These are phyloP conservation scores for Trichogramma evanescens DNA, from an alignment of 2,888 invertebrate genomes.

Conservation along the genomic window DNA sequence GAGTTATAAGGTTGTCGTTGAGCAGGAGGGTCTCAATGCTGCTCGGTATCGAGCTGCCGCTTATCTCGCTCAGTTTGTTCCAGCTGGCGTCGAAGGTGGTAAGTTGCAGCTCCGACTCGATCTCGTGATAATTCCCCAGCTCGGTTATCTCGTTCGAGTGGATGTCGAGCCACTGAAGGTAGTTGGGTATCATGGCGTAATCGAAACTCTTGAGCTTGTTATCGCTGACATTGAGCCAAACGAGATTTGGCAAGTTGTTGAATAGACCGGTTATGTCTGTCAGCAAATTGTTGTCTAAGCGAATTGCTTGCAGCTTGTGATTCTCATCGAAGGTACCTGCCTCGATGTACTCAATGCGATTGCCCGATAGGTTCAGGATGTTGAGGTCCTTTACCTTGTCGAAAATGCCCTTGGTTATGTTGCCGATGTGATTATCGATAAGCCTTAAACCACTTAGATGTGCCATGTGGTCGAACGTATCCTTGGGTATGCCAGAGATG, in stretches of 20 bases:
- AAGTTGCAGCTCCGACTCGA: slow-evolving; percentile 70
- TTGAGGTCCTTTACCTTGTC: slow-evolving; percentile 71
- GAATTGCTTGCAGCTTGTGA: slow-evolving; percentile 69
- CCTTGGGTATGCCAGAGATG: slow-evolving; percentile 69
- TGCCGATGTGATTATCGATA: slow-evolving; percentile 77
- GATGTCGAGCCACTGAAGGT: slow-evolving; percentile 78
- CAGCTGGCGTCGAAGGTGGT: slow-evolving; percentile 77
- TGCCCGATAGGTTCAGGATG: slow-evolving; percentile 76
- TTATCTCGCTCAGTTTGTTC: slow-evolving; percentile 74
- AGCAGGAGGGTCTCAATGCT: slow-evolving; percentile 72
- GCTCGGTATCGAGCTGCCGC: slow-evolving; percentile 75
- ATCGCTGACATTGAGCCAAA: slow-evolving; percentile 81
- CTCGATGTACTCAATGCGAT: slow-evolving; percentile 73
- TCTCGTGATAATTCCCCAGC: slow-evolving; percentile 77
- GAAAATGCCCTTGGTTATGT: slow-evolving; percentile 72
- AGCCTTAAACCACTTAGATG: slow-evolving; percentile 75
- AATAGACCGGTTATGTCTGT: slow-evolving; percentile 73
- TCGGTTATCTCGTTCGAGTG: slow-evolving; percentile 77
- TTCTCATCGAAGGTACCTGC: slow-evolving; percentile 72
- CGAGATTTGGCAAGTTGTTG: slow-evolving; percentile 70
- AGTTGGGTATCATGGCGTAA: slow-evolving; percentile 77
- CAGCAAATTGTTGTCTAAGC: slow-evolving; percentile 75
- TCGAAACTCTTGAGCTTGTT: slow-evolving; percentile 78
- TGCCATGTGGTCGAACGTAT: slow-evolving; percentile 72
- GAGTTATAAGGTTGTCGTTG: slow-evolving; percentile 73